phyloP scores from a whole-genome alignment of 2,888 invertebrate genomes.

The Brachycybe producta region DNA sequence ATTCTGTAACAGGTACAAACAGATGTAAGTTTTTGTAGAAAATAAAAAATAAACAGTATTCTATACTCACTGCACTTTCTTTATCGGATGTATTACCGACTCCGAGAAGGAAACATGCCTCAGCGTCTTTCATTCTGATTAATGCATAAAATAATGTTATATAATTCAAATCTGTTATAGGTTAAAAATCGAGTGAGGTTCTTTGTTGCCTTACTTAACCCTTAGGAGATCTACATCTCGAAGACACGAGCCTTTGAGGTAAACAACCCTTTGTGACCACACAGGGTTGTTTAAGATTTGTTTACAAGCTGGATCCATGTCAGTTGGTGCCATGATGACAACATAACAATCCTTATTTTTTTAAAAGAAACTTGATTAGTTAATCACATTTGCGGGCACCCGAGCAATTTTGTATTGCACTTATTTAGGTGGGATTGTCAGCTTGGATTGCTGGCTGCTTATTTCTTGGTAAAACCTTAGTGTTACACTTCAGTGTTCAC shows the following conservation, averaged over 20 bases:
- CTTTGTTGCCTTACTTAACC: constrained; percentile 42
- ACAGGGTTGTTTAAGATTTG: constrained; percentile 91
- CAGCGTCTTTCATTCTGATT: constrained; percentile 82
- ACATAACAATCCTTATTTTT: constrained; percentile 72
- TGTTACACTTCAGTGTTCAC: too few species aligned
- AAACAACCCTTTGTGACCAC: constrained; percentile 94
- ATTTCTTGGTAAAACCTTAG: too few species aligned
- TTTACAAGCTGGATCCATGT: constrained; percentile 92
- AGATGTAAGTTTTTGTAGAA: too few species aligned
- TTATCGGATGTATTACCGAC: constrained; percentile 92
- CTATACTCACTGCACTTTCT: constrained; percentile 64
- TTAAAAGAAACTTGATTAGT: neutral
- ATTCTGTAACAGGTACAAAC: too few species aligned
- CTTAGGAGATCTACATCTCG: constrained; percentile 90
- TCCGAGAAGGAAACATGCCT: constrained; percentile 92
- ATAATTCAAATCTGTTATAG: neutral
- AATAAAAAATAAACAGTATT: neutral
- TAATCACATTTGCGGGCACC: too few species aligned
- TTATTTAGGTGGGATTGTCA: too few species aligned
- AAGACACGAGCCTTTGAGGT: constrained; percentile 89
- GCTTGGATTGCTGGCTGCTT: too few species aligned
- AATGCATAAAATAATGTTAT: neutral
- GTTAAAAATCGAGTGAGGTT: neutral
- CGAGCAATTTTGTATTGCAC: too few species aligned
- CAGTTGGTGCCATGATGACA: constrained; percentile 90